Base-by-base conservation (phyloP, 1,140 invertebrate species). In the Homalodisca vitripennis region DNA sequence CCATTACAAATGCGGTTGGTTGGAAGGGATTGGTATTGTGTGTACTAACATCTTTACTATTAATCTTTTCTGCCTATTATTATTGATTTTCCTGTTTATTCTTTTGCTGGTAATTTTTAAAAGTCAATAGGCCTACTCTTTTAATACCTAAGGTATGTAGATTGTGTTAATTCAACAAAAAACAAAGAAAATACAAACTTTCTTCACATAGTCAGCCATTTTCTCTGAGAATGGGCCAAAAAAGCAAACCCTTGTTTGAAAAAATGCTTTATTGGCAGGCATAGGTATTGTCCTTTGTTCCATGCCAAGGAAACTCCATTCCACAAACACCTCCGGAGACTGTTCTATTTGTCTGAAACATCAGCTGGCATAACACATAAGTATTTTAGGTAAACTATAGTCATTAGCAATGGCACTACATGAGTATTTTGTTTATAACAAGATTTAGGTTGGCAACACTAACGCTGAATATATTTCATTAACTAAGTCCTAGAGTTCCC, bases 251-350 rank as follows among this genome's bases (percentile, higher is more conserved):
- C 29, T 60, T 22, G 55, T 60, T 13, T 60, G 24, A 24, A 60
- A 60, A 13, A 27, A 26, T 1, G 55, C 55, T 13, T 27, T 13
- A 3, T 60, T 24, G 12, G 55, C 55, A 27, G 55, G 55, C 55
- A 60, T 26, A 10, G 55, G 24, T 6, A 26, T 26, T 30, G 55
- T 60, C 55, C 55, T 60, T 24, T 60, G 55, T 6, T 60, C 55
- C 24, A 60, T 10, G 1, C 55, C 55, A 2, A 60, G 14, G 26
- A 60, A 60, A 60, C 55, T 60, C 55, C 55, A 60, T 24, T 27
- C 55, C 10, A 60, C 55, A 29, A 14, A 27, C 55, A 60, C 55
- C 22, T 60, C 14, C 3, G 55, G 55, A 6, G n/a, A n/a, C n/a
- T n/a, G n/a, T n/a, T n/a, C n/a, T n/a, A n/a, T n/a, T n/a, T n/a